Evolutionary conservation across 2,797 vertebrate species (phyloP), one percentile per base, ranked within the genome.

Genomic region (Pelochelys cantorii): DNA sequence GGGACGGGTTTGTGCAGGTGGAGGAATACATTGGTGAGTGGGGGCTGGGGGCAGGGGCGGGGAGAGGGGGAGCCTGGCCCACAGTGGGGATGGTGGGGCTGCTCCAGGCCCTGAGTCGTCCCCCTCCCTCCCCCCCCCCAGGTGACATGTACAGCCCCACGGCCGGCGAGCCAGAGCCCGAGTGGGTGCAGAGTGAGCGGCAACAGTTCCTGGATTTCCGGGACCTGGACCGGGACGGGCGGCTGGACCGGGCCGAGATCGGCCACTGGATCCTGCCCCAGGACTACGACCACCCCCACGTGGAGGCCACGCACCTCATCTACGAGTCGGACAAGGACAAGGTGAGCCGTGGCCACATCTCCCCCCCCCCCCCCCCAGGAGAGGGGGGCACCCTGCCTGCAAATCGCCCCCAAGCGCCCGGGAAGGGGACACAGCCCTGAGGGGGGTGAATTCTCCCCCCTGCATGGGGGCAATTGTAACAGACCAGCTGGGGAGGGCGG

Each of bases 221-320:
- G 84, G 99, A 99, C 34, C 4, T 94, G 42, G 98, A 99, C 97
- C 98, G 99, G 97, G 98, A 99, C 0, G 99, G 99, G 6, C 97
- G 96, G 87, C 95, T 99, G 96, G 98, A 99, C 22, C 94, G 92
- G 11, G 68, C 14, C 0, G 99, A 99, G 93, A 98, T 99, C 1
- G 97, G 98, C 62, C 91, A 98, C n/a, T 99, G 99, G 99, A 97
- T 99, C 91, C 93, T 99, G 53, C 99, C 99, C 0, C 97, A 97
- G 0, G 98, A 98, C 62, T 98, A 99, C 2, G 98, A 99, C 96
- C 99, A 99, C 18, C 98, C 98, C 1, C 98, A 98, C 81, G 98
- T 98, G 22, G 99, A 99, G 90, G 98, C 99, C 92, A 98, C 98
- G 87, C 99, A 99, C 94, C 94, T 99, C 82, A 98, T 99, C 89